Evolutionary conservation across 1,140 invertebrate species (phyloP).

Genomic region (Mesaphorura yosii): DNA sequence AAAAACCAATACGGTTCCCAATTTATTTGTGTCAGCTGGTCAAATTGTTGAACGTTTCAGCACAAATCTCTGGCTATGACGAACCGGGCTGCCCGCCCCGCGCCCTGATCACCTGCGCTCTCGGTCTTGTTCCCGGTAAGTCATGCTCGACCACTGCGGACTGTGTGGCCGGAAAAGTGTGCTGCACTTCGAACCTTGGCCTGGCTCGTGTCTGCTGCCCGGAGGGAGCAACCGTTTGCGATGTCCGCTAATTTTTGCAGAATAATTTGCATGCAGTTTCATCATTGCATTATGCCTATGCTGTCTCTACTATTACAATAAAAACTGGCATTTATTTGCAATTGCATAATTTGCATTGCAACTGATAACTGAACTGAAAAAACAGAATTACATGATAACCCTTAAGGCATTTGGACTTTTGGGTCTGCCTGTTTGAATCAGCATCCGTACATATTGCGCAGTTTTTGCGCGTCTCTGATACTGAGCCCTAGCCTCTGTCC

Average conservation of each 20-base stretch:
- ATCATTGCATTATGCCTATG: no score
- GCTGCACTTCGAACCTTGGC: neutral
- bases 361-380: no score
- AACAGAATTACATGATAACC: no score
- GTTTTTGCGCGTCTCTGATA: constrained; percentile 50
- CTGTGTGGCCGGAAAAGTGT: neutral
- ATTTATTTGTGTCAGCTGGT: constrained; percentile 72
- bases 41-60: no score
- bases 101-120: neutral
- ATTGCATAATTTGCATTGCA: no score
- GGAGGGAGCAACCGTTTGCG: neutral
- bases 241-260: no score
- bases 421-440: neutral
- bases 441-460: constrained; percentile 56
- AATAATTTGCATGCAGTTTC: no score
- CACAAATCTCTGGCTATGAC: neutral
- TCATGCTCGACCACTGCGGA: neutral
- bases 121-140: neutral
- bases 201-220: neutral
- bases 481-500: neutral
- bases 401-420: no score
- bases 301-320: no score
- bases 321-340: no score
- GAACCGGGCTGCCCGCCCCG: neutral
- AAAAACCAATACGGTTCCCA: neutral